Percentiles rank a stretch among this genome's conserved stretches.
Conservation (phyloP, 1,140 invertebrate species). For the Thaumetopoea pityocampa region DNA sequence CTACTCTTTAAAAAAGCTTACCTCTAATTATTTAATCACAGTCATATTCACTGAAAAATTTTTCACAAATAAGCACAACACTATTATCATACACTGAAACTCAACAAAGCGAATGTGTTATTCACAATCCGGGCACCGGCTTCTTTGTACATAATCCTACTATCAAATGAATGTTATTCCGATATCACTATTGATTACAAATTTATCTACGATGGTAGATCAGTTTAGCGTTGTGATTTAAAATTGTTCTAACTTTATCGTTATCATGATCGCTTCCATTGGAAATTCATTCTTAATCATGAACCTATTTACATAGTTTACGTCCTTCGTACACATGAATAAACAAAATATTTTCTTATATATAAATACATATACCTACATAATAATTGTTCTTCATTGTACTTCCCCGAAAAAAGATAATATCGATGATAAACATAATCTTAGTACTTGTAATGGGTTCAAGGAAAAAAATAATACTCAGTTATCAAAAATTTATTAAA, state of each 20-base stretch:
- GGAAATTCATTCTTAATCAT: slow-evolving; percentile 7
- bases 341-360: background rate
- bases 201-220: slow-evolving; percentile 39
- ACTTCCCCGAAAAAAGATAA: slow-evolving; percentile 7
- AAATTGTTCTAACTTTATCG: slow-evolving; percentile 4
- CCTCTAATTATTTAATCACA: too few species aligned
- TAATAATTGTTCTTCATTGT: background rate
- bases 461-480: slow-evolving; percentile 9
- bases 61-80: slow-evolving; percentile 5
- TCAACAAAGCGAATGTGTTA: slow-evolving; percentile 7
- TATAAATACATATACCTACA: slow-evolving; percentile 1
- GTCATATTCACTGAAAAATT: background rate
- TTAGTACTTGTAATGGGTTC: slow-evolving; percentile 1
- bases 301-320: slow-evolving; percentile 2
- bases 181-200: slow-evolving; percentile 26
- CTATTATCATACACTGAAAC: slow-evolving; percentile 11
- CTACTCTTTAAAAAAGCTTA: too few species aligned
- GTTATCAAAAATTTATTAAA: slow-evolving; percentile 13
- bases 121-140: slow-evolving; percentile 5
- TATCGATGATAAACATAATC: slow-evolving; percentile 6
- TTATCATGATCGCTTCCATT: slow-evolving; percentile 1
- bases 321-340: too few species aligned
- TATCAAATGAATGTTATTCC: slow-evolving; percentile 22
- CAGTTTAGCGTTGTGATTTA: slow-evolving; percentile 38
- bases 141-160: slow-evolving; percentile 17